Base-by-base conservation (phyloP, 2,797 vertebrate species). In the Sebastes trivittatus region DNA sequence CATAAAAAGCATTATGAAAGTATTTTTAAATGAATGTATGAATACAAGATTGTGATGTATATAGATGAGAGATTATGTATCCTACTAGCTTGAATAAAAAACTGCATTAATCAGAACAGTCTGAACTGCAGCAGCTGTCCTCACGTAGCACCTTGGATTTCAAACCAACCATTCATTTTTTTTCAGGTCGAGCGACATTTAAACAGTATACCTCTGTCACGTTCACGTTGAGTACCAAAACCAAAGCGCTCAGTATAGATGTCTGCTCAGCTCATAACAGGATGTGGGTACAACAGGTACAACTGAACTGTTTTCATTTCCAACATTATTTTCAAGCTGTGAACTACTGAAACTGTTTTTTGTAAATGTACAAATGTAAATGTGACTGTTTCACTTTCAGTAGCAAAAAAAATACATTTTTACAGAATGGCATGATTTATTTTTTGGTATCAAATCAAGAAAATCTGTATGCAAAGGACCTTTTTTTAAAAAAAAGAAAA, bases 231-330 rank as follows among this genome's bases (percentile, higher is more conserved):
- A 29, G 86, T 89, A 82, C 72, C 85, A 84, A 87, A 91, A 62
- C 63, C 78, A 83, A 65, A 87, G 73, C 78, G 60, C 27, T 83
- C 70, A 76, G 65, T 84, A 73, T 34, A 79, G 46, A 34, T 60
- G 72, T 70, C 77, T 82, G 75, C 78, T 80, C 65, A 84, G 80
- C 56, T 93, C 80, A 95, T 91, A 96, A 96, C 95, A 96, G 96
- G 95, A 96, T 96, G 96, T 94, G 95, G 95, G 81, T 65, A 58
- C 7, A 11, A 58, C 68, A 75, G 75, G 72, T 90, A 86, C 83
- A 86, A 91, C 88, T 84, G 38, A 72, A 62, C 65, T 55, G 73
- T 82, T 93, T 93, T 89, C 58, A 75, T 84, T 81, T 88, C 68
- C 80, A 87, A 81, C 78, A 74, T 52, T 54, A 80, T 49, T 68